phyloP scores from a whole-genome alignment of 2,888 invertebrate genomes.

The Orthonevra nobilis region DNA sequence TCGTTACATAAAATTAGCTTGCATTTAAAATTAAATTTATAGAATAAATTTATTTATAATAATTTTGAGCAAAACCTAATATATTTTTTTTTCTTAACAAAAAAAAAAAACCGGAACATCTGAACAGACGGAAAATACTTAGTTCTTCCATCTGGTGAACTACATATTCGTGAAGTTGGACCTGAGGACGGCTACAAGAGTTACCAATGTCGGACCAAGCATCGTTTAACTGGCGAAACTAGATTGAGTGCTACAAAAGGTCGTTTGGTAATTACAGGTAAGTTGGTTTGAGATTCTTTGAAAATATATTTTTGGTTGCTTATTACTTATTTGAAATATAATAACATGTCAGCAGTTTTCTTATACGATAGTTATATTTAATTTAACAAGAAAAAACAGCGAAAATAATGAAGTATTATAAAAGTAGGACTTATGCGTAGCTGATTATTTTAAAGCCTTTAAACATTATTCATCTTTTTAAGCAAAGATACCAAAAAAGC shows the following conservation, averaged over 20 bases:
- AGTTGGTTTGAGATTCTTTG: slow-evolving; percentile 79
- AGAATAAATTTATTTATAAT: slow-evolving; percentile 9
- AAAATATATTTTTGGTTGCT: slow-evolving; percentile 55
- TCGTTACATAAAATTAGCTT: slow-evolving; percentile 18
- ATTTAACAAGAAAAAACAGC: too few species aligned
- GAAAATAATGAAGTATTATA: too few species aligned
- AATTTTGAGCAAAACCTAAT: slow-evolving; percentile 27
- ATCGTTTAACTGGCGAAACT: slow-evolving; percentile 95
- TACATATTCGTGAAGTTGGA: slow-evolving; percentile 96
- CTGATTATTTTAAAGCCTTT: too few species aligned
- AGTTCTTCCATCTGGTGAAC: slow-evolving; percentile 95
- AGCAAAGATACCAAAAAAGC: too few species aligned
- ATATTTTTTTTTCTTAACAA: slow-evolving; percentile 14
- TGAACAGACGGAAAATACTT: slow-evolving; percentile 94
- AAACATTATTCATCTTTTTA: too few species aligned
- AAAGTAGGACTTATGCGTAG: too few species aligned
- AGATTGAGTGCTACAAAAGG: slow-evolving; percentile 95
- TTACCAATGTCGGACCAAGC: slow-evolving; percentile 96
- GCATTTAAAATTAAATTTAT: slow-evolving; percentile 49
- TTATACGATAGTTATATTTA: too few species aligned
- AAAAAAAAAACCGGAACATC: neutral
- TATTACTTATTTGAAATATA: slow-evolving; percentile 53
- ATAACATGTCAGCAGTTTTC: slow-evolving; percentile 58
- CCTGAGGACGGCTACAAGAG: slow-evolving; percentile 96
- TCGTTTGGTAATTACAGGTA: slow-evolving; percentile 96